Evolutionary conservation across 2,888 invertebrate species (phyloP).

Genomic region (Sinohyriopsis cumingii): DNA sequence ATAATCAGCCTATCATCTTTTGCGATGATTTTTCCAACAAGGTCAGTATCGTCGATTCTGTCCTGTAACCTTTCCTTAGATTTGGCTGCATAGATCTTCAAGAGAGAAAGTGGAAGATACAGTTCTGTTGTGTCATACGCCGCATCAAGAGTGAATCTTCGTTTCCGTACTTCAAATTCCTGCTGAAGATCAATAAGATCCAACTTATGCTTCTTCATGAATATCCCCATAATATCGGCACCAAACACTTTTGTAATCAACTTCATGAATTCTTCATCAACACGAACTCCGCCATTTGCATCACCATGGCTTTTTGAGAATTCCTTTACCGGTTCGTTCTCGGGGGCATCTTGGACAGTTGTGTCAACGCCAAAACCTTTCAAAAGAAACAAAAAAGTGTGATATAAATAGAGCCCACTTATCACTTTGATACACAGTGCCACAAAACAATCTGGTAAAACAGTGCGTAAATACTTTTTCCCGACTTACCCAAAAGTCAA

Average conservation of each 20-base stretch:
- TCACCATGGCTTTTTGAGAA: slow-evolving; percentile 35
- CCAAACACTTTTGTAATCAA: slow-evolving; percentile 37
- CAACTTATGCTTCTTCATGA: slow-evolving; percentile 33
- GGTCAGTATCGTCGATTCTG: slow-evolving; percentile 35
- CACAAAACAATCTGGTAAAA: too few species aligned
- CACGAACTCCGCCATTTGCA: slow-evolving; percentile 37
- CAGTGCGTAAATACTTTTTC: too few species aligned
- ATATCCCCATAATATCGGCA: slow-evolving; percentile 41
- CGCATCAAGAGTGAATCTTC: slow-evolving; percentile 31
- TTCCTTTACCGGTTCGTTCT: slow-evolving; percentile 31
- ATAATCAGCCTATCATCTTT: slow-evolving; percentile 28
- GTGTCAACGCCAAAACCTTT: slow-evolving; percentile 32
- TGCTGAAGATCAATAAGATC: slow-evolving; percentile 42
- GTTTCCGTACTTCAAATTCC: slow-evolving; percentile 47
- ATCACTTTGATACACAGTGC: too few species aligned
- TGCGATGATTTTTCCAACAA: slow-evolving; percentile 28
- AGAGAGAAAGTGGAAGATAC: slow-evolving; percentile 21
- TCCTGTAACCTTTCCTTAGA: slow-evolving; percentile 35
- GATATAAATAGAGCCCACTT: too few species aligned
- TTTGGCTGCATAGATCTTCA: slow-evolving; percentile 27
- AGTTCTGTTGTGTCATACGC: slow-evolving; percentile 17
- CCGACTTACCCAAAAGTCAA: too few species aligned
- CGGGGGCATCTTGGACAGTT: slow-evolving; percentile 35
- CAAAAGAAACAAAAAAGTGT: neutral
- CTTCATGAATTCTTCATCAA: slow-evolving; percentile 42